Evolutionary conservation across 1,140 invertebrate genomes (phyloP).

Genomic region (Maconellicoccus hirsutus): DNA sequence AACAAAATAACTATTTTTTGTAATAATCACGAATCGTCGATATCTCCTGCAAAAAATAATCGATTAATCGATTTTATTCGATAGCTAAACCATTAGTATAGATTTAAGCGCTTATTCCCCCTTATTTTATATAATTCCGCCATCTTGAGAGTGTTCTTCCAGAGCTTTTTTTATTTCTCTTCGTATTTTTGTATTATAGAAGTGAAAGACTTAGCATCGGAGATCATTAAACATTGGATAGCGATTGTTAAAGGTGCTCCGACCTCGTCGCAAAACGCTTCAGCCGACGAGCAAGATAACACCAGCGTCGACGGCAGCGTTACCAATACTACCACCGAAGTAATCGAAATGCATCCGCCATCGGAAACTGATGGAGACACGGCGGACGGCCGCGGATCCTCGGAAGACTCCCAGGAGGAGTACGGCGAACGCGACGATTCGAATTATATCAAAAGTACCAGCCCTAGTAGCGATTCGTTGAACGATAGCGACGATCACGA

Average conservation of each 20-base stretch:
- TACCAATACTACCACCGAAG: neutral
- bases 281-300: conserved; percentile 16
- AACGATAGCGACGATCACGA: neutral
- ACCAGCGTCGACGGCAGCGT: neutral
- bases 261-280: conserved; percentile 15
- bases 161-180: conserved; percentile 18
- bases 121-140: no score
- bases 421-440: neutral
- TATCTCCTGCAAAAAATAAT: no score
- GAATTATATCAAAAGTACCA: conserved; percentile 4
- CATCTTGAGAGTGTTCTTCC: neutral
- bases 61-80: no score
- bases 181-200: conserved; percentile 41
- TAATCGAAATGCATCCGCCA: no score
- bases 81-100: no score
- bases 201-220: conserved; percentile 56
- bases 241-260: conserved; percentile 64
- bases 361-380: neutral
- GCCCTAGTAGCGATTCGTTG: neutral
- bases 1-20: no score
- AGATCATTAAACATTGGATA: conserved; percentile 82
- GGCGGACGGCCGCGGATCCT: neutral
- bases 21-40: no score
- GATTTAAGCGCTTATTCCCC: no score
- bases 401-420: neutral